Percentiles rank a stretch among this genome's conserved stretches.
phyloP scores from a whole-genome alignment of 2,888 invertebrate species.

The Trissonchulus latispiculum region DNA sequence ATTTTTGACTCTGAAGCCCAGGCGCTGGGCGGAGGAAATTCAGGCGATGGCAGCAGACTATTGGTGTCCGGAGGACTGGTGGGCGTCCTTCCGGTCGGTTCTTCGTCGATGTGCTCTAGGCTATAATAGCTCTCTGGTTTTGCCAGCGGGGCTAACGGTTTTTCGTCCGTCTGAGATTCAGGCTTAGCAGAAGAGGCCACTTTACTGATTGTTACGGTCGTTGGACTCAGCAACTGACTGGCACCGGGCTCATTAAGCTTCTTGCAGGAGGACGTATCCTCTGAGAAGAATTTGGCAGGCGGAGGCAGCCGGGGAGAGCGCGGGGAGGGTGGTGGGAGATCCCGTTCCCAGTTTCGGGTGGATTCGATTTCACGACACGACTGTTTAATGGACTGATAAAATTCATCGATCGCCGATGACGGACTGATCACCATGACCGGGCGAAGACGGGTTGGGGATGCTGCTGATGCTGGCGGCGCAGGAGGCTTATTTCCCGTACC shows the following conservation, averaged over 20 bases:
- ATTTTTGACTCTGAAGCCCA: slow-evolving; percentile 14
- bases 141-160: background rate
- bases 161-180: background rate
- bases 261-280: background rate
- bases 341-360: background rate
- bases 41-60: background rate
- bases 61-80: background rate
- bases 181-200: background rate
- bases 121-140: slow-evolving; percentile 6
- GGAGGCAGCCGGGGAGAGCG: background rate
- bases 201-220: too few species aligned
- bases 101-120: background rate
- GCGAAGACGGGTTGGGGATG: too few species aligned
- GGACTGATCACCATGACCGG: too few species aligned
- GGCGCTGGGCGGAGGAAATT: slow-evolving; percentile 8
- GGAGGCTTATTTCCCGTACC: too few species aligned
- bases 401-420: background rate
- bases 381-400: background rate
- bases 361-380: background rate
- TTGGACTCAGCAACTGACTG: background rate
- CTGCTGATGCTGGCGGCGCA: too few species aligned
- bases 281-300: background rate
- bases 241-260: background rate
- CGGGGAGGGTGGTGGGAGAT: background rate
- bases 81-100: background rate